Evolutionary conservation across 2,888 invertebrate genomes (phyloP).

Genomic region (Lycaena phlaeas): DNA sequence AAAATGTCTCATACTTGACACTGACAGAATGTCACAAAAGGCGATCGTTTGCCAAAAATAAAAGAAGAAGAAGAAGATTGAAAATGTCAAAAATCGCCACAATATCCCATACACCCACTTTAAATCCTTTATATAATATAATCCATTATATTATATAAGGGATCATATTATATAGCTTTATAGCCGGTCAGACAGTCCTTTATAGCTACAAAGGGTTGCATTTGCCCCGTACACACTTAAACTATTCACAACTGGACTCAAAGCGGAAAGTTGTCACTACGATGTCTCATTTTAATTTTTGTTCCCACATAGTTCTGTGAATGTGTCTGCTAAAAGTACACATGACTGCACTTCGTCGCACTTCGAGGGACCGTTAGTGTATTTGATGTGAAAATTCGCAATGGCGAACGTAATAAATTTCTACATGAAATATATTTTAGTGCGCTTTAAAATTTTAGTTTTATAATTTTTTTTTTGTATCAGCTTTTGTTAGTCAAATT

Average conservation of each 20-base stretch:
- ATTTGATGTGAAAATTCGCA: slow-evolving; percentile 15
- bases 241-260: background rate
- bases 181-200: no score
- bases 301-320: background rate
- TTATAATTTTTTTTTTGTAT: background rate
- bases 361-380: slow-evolving; percentile 8
- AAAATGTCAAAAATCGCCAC: no score
- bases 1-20: no score
- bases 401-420: slow-evolving; percentile 8
- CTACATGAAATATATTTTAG: background rate
- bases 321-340: background rate
- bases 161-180: no score
- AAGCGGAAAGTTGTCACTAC: background rate
- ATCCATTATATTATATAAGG: no score
- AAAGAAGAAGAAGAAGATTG: no score
- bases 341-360: slow-evolving; percentile 13
- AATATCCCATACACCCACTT: no score
- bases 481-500: no score
- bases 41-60: no score
- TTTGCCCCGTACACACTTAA: background rate
- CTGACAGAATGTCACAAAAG: no score
- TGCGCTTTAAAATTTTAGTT: background rate
- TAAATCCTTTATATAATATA: no score
- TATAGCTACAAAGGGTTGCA: no score
- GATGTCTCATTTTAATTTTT: background rate